Percentiles rank a stretch among this genome's conserved stretches.
Conservation (phyloP, 2,888 invertebrate genomes). For the Leptogaster cylindrica region DNA sequence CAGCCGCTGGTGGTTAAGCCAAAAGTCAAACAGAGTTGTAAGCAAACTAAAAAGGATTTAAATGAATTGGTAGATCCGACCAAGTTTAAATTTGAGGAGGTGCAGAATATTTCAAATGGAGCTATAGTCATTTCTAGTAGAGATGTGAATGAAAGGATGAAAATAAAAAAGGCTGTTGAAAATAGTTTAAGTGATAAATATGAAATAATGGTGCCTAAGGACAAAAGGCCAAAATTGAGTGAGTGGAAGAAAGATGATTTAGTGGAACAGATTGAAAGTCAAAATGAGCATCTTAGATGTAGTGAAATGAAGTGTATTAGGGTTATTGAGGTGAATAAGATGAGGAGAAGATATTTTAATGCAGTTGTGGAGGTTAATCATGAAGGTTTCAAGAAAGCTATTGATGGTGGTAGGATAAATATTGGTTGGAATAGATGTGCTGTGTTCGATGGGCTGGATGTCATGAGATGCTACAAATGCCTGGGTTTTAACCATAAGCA, state of each 20-base stretch:
- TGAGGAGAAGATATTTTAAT: neutral
- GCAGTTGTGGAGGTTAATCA: neutral
- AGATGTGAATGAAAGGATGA: neutral
- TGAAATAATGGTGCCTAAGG: neutral
- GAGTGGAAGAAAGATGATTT: neutral
- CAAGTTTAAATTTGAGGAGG: neutral
- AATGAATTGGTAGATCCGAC: neutral
- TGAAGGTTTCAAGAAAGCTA: neutral
- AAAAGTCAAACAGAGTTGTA: neutral
- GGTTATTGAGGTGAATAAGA: neutral
- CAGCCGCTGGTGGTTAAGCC: neutral
- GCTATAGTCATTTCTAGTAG: no score
- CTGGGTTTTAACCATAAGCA: neutral
- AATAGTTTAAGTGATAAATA: no score
- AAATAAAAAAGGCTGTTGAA: neutral
- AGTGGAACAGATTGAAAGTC: neutral
- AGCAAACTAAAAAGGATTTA: neutral
- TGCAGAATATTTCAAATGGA: neutral
- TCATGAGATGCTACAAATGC: neutral
- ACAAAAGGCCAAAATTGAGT: neutral
- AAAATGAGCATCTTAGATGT: neutral
- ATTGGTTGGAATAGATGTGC: neutral
- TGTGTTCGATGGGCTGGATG: neutral
- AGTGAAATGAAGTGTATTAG: neutral
- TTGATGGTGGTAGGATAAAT: no score